Evolutionary conservation across 2,797 vertebrate species (phyloP).

Genomic region (Brachyalestes nurse): DNA sequence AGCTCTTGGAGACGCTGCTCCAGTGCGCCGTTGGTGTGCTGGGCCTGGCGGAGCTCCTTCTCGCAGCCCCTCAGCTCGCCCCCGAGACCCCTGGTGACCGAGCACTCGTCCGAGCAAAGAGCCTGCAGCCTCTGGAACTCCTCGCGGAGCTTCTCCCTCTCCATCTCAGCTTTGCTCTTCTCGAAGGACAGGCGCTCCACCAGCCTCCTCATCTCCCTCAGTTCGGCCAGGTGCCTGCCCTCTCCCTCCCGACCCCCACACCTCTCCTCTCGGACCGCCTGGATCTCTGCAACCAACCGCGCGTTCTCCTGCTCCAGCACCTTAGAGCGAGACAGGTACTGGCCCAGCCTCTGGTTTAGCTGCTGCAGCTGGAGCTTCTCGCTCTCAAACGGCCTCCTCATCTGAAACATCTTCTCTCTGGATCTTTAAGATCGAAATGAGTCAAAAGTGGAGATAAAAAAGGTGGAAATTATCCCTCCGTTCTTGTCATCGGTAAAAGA

Average conservation of each 20-base stretch:
- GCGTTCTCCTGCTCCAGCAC: constrained; percentile 90
- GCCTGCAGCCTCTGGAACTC: constrained; percentile 81
- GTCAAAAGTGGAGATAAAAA: background rate
- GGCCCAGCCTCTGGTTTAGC: constrained; percentile 87
- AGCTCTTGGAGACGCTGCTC: constrained; percentile 83
- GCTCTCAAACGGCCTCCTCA: constrained; percentile 77
- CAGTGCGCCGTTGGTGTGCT: constrained; percentile 79
- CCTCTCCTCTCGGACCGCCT: constrained; percentile 68
- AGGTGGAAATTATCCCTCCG: background rate
- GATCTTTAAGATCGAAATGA: background rate
- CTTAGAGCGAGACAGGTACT: constrained; percentile 87
- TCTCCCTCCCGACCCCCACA: constrained; percentile 60
- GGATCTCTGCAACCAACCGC: constrained; percentile 81
- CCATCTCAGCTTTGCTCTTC: constrained; percentile 84
- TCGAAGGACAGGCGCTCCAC: constrained; percentile 84
- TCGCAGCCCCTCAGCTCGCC: constrained; percentile 82
- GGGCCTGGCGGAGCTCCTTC: constrained; percentile 78
- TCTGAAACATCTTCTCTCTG: constrained; percentile 80
- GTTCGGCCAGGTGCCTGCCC: constrained; percentile 73
- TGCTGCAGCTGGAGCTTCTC: constrained; percentile 89
- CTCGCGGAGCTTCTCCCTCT: constrained; percentile 83
- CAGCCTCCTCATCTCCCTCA: constrained; percentile 79
- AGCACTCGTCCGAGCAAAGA: constrained; percentile 78
- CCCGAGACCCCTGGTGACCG: constrained; percentile 77
- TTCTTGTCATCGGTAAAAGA: constrained; percentile 15